Evolutionary conservation across 2,113 vertebrate species (phyloP), one percentile per base, ranked within the genome.

Genomic region (Tor tambroides): DNA sequence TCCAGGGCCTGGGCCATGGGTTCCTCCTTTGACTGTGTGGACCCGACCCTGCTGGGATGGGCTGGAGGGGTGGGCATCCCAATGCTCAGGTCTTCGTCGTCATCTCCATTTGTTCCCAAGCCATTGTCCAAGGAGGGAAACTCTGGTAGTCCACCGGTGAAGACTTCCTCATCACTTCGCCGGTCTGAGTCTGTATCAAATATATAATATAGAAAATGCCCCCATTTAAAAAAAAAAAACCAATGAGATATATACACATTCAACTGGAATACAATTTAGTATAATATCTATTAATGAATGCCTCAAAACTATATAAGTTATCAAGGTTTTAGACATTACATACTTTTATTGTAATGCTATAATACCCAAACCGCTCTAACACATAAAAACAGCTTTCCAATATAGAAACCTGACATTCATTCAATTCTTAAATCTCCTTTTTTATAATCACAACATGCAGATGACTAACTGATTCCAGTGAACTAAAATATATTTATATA

Each of bases 71-170:
- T 38, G 30, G 97, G 95, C 79, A 98, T 90, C 59, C 96, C 94
- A 0, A 98, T 94, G 92, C 97, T 98, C 78, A 94, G 90, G 83
- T 95, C 94, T 0, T 95, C 97, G 0, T 95, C 96, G 0, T 98
- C 97, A 0, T 97, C 97, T 0, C 97, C 96, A 0, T 98, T 98
- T 89, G 96, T 98, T 71, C 94, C 95, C 0, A 28, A n/a, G 35
- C 96, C 97, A 0, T 98, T 97, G 92, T 99, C 97, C 78, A 98
- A 89, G 5, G 97, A 98, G n/a, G 97, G 97, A 87, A 99, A 98
- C 87, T 98, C 97, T 65, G 93, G 92, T 21, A 99, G 96, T 72
- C 96, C 97, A 89, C 94, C 94, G 2, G 94, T 77, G 1, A 99
- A 99, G 17, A 92, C 95, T 89, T 98, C 98, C 83, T 98, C 97